Conservation (phyloP, 2,888 invertebrate species). For the Plebejus argus region DNA sequence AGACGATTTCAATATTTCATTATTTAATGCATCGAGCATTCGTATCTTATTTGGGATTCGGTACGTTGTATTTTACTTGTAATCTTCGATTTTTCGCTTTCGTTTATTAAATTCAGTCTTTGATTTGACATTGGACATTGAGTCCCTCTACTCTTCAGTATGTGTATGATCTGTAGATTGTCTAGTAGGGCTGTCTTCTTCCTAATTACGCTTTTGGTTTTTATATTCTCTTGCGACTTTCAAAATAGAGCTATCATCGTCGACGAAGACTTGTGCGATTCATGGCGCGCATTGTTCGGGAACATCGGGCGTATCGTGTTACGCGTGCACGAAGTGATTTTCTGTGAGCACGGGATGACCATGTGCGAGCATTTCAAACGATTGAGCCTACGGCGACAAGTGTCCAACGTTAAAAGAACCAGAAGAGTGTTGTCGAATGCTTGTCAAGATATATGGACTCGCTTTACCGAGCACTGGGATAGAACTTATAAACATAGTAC, state of each 20-base stretch:
- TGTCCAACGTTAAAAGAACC: background rate
- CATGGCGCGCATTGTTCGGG: background rate
- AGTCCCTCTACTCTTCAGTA: conserved; percentile 5
- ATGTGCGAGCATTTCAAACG: conserved; percentile 25
- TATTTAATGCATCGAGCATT: background rate
- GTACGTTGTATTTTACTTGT: conserved; percentile 1
- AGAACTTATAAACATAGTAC: background rate
- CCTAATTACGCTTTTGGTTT: background rate
- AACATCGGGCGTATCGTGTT: conserved; percentile 2
- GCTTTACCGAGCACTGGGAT: background rate
- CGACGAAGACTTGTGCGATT: background rate
- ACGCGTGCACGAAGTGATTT: background rate
- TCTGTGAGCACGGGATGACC: conserved; percentile 5
- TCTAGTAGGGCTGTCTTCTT: conserved; percentile 10
- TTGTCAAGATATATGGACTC: background rate
- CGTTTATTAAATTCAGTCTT: background rate
- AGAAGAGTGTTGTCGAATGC: conserved; percentile 1
- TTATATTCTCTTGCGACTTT: conserved; percentile 13
- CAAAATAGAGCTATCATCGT: background rate
- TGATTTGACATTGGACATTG: background rate
- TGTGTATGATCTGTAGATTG: conserved; percentile 12
- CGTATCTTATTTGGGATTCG: background rate
- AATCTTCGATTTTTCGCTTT: background rate
- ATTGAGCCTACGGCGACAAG: background rate
- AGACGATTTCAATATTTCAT: background rate